Conservation (phyloP, 2,113 vertebrate genomes). For the Prionailurus viverrinus region DNA sequence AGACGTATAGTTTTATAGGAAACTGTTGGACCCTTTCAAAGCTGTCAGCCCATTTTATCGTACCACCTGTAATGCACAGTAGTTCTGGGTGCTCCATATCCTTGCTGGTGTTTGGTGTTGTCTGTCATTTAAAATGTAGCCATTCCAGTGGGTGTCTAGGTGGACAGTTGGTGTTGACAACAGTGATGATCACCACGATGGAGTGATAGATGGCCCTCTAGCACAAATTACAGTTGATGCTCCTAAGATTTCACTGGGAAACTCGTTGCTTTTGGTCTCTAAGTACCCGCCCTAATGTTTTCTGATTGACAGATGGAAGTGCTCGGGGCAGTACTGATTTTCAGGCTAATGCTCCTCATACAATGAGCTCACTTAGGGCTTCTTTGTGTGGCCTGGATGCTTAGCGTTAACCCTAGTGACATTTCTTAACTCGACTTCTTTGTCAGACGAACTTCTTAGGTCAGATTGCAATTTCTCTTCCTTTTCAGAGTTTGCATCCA, state of each 20-base stretch:
- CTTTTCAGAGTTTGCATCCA: constrained; percentile 14
- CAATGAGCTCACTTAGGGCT: constrained; percentile 37
- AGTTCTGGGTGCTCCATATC: background rate
- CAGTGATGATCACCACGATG: background rate
- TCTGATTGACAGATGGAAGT: constrained; percentile 72
- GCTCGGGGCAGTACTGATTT: background rate
- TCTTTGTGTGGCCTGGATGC: constrained; percentile 57
- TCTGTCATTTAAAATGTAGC: background rate
- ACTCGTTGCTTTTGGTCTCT: background rate
- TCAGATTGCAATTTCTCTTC: background rate
- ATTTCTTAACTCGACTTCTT: constrained; percentile 16
- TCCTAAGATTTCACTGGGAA: background rate
- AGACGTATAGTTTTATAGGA: background rate
- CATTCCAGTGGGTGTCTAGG: background rate
- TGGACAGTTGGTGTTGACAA: background rate
- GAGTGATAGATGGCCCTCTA: background rate
- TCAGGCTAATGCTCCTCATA: background rate
- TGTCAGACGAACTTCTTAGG: constrained; percentile 44
- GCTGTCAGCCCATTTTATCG: background rate
- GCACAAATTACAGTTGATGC: background rate
- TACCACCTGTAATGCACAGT: too few relatives aligned
- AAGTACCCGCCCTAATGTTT: background rate
- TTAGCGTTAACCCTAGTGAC: constrained; percentile 34
- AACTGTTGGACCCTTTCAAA: background rate
- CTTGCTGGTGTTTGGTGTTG: background rate